phyloP scores from a whole-genome alignment of 2,113 vertebrate species.

The Melierax canorus region DNA sequence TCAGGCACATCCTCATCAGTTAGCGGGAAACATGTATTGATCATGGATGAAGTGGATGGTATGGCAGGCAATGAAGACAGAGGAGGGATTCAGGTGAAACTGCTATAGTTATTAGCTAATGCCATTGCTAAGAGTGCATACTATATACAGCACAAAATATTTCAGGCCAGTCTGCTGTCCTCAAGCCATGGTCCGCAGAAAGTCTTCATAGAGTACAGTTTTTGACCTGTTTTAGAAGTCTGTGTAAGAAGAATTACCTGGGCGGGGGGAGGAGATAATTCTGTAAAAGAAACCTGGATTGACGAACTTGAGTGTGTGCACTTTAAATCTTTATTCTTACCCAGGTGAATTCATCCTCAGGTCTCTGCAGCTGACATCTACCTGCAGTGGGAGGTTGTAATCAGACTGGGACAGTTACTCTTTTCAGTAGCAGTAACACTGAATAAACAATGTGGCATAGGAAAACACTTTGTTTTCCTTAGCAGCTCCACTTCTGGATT shows the following conservation, averaged over 20 bases:
- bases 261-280: accelerated
- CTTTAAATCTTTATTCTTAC: background rate
- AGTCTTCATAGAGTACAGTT: background rate
- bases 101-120: background rate
- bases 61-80: slow-evolving; percentile 98
- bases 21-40: slow-evolving; percentile 85
- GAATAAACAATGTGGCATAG: background rate
- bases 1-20: slow-evolving; percentile 82
- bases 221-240: background rate
- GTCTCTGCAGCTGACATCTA: background rate
- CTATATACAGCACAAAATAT: background rate
- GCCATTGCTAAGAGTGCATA: background rate
- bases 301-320: background rate
- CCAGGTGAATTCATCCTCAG: background rate
- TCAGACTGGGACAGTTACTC: background rate
- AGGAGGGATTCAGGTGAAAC: slow-evolving; percentile 91
- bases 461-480: background rate
- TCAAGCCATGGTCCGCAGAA: background rate
- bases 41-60: slow-evolving; percentile 98
- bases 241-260: background rate
- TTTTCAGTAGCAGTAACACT: background rate
- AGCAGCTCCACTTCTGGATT: background rate
- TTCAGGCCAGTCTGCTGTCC: background rate
- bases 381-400: background rate
- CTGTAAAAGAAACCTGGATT: background rate